phyloP scores from a whole-genome alignment of 1,140 invertebrate genomes.

The Spodoptera litura region DNA sequence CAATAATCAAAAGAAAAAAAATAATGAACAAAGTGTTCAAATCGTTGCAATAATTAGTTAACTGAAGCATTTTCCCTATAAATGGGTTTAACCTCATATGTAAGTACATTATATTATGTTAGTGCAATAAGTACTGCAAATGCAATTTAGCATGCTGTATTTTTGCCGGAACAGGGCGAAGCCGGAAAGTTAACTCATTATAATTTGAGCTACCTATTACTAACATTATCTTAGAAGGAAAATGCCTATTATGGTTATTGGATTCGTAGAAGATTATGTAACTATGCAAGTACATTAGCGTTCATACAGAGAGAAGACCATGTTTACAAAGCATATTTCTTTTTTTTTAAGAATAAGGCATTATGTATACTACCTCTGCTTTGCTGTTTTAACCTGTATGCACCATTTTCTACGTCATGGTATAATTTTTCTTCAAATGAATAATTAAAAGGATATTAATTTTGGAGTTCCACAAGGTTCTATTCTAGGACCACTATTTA shows the following conservation, averaged over 20 bases:
- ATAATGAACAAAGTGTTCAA: background rate
- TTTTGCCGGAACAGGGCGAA: slow-evolving; percentile 25
- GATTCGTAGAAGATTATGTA: background rate
- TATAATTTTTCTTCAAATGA: too few relatives aligned
- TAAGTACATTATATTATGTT: too few relatives aligned
- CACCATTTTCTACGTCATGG: too few relatives aligned
- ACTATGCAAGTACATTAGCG: background rate
- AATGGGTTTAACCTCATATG: background rate
- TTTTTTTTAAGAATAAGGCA: too few relatives aligned
- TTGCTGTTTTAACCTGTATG: too few relatives aligned
- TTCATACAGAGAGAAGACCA: too few relatives aligned
- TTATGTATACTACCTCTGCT: too few relatives aligned
- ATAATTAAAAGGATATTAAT: too few relatives aligned
- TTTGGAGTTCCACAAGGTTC: too few relatives aligned
- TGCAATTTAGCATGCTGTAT: slow-evolving; percentile 11
- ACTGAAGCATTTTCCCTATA: background rate
- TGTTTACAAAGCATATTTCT: too few relatives aligned
- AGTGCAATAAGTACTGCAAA: background rate
- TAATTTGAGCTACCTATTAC: slow-evolving; percentile 1
- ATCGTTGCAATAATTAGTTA: background rate
- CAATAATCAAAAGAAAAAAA: background rate
- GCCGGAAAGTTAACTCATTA: slow-evolving; percentile 17
- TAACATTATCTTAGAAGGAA: background rate
- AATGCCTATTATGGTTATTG: background rate
- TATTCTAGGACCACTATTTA: too few relatives aligned